Evolutionary conservation across 2,888 invertebrate genomes (phyloP).

Genomic region (Euplexia lucipara): DNA sequence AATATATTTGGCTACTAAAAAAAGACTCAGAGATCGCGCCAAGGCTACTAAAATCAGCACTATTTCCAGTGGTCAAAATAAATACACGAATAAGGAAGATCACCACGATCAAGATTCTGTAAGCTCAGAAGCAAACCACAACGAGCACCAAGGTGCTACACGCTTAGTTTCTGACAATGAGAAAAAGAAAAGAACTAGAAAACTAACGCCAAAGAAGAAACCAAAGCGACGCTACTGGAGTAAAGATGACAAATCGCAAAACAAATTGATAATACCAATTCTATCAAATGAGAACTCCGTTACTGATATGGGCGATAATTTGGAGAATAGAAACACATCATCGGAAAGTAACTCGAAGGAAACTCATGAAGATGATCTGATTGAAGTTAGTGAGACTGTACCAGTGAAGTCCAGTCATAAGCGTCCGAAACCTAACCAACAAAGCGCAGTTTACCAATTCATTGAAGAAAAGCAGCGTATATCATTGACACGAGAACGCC

Average conservation of each 20-base stretch:
- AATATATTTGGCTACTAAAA: conserved; percentile 98
- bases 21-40: conserved; percentile 95
- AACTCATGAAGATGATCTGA: conserved; percentile 82
- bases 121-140: conserved; percentile 95
- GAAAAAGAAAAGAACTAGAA: conserved; percentile 82
- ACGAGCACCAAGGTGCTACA: conserved; percentile 91
- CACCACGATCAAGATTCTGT: conserved; percentile 94
- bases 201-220: conserved; percentile 86
- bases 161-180: conserved; percentile 80
- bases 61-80: conserved; percentile 88
- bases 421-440: conserved; percentile 78
- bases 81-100: conserved; percentile 86
- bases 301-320: conserved; percentile 82
- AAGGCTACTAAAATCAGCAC: conserved; percentile 95
- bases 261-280: conserved; percentile 87
- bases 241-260: conserved; percentile 86
- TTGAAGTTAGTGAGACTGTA: conserved; percentile 77
- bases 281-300: conserved; percentile 87
- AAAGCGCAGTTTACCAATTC: conserved; percentile 95
- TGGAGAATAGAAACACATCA: conserved; percentile 84
- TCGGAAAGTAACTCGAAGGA: conserved; percentile 89
- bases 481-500: conserved; percentile 97
- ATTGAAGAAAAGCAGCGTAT: conserved; percentile 97
- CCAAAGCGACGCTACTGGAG: conserved; percentile 90
- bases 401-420: conserved; percentile 75